Conservation (phyloP, 2,888 invertebrate species). For the Aquatica leii region DNA sequence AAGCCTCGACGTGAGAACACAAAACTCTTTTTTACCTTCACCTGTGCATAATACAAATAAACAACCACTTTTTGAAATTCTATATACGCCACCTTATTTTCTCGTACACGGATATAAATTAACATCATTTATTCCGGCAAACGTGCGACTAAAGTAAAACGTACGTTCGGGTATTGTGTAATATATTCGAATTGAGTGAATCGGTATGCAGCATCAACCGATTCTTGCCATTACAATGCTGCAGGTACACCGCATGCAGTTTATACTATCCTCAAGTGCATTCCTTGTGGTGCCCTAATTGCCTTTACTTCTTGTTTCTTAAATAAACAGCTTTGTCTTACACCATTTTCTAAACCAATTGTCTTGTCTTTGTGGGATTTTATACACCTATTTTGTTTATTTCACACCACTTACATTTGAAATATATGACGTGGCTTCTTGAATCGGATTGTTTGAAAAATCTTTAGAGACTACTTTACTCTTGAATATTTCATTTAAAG, state of each 20-base stretch:
- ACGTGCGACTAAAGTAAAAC: slow-evolving; percentile 2
- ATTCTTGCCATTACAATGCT: slow-evolving; percentile 27
- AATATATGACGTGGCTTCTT: too few relatives aligned
- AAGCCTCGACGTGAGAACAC: slow-evolving; percentile 8
- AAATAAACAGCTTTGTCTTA: slow-evolving; percentile 17
- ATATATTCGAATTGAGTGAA: slow-evolving; percentile 16
- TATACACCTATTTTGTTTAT: too few relatives aligned
- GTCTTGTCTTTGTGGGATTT: too few relatives aligned
- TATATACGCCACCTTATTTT: too few relatives aligned
- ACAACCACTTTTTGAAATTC: not conserved
- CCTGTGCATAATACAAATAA: not conserved
- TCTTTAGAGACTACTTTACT: too few relatives aligned
- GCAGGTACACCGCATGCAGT: slow-evolving; percentile 30
- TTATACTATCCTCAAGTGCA: slow-evolving; percentile 25
- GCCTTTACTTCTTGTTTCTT: slow-evolving; percentile 18
- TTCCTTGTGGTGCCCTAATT: slow-evolving; percentile 27
- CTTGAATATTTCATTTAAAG: too few relatives aligned
- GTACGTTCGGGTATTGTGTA: not conserved
- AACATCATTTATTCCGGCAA: too few relatives aligned
- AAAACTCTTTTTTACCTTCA: slow-evolving; percentile 1
- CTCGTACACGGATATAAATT: too few relatives aligned
- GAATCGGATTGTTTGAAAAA: too few relatives aligned
- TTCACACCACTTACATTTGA: too few relatives aligned
- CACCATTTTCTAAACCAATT: slow-evolving; percentile 10
- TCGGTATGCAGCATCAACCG: slow-evolving; percentile 26